Evolutionary conservation across 1,140 invertebrate species (phyloP).

Genomic region (Oreohelix idahoensis): DNA sequence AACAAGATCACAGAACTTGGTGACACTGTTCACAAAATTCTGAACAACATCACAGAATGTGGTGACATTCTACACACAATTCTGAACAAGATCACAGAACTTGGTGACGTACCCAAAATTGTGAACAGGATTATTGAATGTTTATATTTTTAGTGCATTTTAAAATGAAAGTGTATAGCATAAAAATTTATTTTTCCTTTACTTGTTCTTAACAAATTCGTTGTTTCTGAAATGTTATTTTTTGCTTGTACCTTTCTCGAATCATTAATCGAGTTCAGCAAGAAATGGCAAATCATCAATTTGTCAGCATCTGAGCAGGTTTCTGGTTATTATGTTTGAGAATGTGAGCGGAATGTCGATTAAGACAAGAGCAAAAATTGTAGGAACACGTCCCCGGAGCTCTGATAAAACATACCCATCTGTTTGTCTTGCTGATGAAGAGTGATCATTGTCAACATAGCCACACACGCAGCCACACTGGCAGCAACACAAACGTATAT

Average conservation of each 20-base stretch:
- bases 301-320: background rate
- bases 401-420: background rate
- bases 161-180: too few species aligned
- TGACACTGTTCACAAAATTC: too few species aligned
- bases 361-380: background rate
- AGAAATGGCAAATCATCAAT: background rate
- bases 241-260: background rate
- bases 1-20: too few species aligned
- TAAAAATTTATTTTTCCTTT: too few species aligned
- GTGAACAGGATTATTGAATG: too few species aligned
- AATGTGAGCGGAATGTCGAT: conserved; percentile 1
- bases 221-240: too few species aligned
- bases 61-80: too few species aligned
- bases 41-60: too few species aligned
- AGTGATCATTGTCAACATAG: background rate
- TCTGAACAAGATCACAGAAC: too few species aligned
- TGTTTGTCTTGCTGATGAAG: background rate
- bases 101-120: too few species aligned
- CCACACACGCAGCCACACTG: background rate
- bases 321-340: background rate
- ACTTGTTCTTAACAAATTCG: too few species aligned
- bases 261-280: background rate
- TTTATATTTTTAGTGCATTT: too few species aligned
- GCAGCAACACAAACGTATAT: background rate
- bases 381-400: background rate